Conservation (phyloP, 2,888 invertebrate species). For the Congeria kusceri region DNA sequence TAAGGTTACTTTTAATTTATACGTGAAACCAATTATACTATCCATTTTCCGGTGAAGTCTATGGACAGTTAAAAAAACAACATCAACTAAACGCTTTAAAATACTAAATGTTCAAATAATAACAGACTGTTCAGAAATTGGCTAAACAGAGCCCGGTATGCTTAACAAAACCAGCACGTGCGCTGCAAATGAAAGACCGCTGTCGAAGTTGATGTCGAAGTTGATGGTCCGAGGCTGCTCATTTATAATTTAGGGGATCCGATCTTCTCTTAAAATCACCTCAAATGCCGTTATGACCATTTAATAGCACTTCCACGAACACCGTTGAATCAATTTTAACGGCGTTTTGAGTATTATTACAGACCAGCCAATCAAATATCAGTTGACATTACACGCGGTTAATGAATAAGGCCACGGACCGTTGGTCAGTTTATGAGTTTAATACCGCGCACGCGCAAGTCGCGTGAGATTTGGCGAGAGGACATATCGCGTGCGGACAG, state of each 20-base stretch:
- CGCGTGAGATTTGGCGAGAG: background rate
- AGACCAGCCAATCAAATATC: conserved; percentile 13
- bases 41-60: no score
- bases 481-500: background rate
- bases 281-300: background rate
- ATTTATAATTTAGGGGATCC: conserved; percentile 1
- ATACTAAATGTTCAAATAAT: no score
- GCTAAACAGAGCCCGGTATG: no score
- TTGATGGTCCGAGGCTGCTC: background rate
- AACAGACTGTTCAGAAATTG: no score
- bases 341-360: conserved; percentile 43
- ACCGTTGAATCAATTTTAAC: conserved; percentile 13
- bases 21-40: no score
- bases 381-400: conserved; percentile 39
- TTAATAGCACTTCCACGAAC: background rate
- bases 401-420: conserved; percentile 27
- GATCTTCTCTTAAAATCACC: background rate
- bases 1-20: no score
- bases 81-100: no score
- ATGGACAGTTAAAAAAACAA: no score
- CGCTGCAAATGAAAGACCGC: no score
- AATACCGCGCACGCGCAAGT: conserved; percentile 11
- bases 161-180: no score
- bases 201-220: no score
- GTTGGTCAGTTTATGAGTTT: conserved; percentile 45